These are phyloP conservation scores for Hydriomena furcata DNA, from an alignment of 2,888 invertebrate genomes.

Conservation along the genomic window DNA sequence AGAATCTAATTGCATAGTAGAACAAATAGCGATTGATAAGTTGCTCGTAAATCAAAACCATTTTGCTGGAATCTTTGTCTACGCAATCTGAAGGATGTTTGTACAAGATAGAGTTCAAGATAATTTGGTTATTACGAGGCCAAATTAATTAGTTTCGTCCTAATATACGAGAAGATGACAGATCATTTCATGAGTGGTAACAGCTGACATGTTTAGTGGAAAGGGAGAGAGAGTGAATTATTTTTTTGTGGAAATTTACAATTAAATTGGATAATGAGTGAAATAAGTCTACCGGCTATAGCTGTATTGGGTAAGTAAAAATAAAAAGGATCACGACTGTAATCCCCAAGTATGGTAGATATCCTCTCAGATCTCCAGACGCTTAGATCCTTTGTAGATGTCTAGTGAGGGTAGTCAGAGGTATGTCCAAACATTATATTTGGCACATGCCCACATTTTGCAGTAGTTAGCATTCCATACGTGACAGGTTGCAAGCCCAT, in stretches of 20 bases:
- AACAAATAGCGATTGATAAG: slow-evolving; percentile 18
- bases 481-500: no score
- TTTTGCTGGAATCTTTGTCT: slow-evolving; percentile 2
- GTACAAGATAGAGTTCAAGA: slow-evolving; percentile 11
- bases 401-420: no score
- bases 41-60: slow-evolving; percentile 22
- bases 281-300: slow-evolving; percentile 44
- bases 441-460: no score
- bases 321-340: no score
- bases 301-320: no score
- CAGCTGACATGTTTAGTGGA: slow-evolving; percentile 18
- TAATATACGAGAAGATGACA: slow-evolving; percentile 17
- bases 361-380: no score
- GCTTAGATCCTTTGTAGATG: no score
- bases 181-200: slow-evolving; percentile 12
- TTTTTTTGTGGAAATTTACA: slow-evolving; percentile 7
- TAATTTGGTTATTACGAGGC: slow-evolving; percentile 24
- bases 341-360: no score
- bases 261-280: slow-evolving; percentile 45
- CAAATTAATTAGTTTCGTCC: slow-evolving; percentile 27
- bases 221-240: neutral
- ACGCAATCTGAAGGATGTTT: slow-evolving; percentile 2
- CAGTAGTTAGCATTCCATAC: no score
- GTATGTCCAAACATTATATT: no score
- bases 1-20: neutral